phyloP scores from a whole-genome alignment of 2,113 vertebrate species.

The Notarius lentiginosus region DNA sequence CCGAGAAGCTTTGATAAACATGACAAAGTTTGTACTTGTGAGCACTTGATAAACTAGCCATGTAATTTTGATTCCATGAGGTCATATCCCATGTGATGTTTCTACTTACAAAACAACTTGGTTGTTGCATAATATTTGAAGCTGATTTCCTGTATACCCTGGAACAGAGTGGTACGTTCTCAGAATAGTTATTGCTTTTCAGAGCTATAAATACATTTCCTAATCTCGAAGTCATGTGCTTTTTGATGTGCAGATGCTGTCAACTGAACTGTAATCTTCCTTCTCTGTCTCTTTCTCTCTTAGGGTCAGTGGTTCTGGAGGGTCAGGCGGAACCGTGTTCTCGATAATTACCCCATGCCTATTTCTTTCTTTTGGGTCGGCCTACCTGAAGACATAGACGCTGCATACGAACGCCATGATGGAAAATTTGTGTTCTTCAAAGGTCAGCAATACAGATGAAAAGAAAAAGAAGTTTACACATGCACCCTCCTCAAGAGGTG shows the following conservation, averaged over 20 bases:
- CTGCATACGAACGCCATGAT: constrained; percentile 90
- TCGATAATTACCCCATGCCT: constrained; percentile 96
- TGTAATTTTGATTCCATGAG: neutral
- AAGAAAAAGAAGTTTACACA: neutral
- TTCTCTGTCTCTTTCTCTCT: neutral
- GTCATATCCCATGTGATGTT: constrained; percentile 8
- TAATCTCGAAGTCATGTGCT: neutral
- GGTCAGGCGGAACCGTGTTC: constrained; percentile 87
- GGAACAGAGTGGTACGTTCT: constrained; percentile 15
- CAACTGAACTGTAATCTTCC: neutral
- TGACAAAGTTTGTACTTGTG: neutral
- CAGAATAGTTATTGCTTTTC: constrained; percentile 12
- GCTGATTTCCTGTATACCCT: neutral
- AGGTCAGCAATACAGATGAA: constrained; percentile 70
- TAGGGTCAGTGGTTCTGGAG: constrained; percentile 97
- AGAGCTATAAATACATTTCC: constrained; percentile 5
- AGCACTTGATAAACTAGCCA: neutral
- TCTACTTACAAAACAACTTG: neutral
- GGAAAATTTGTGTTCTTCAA: constrained; percentile 96
- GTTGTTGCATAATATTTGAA: constrained; percentile 21
- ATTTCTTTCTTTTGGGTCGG: constrained; percentile 93
- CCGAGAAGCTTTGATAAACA: neutral
- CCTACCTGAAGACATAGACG: constrained; percentile 85
- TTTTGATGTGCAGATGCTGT: neutral
- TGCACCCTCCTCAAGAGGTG: neutral